Base-by-base conservation (phyloP, 2,797 vertebrate species). In the Lutjanus argentimaculatus region DNA sequence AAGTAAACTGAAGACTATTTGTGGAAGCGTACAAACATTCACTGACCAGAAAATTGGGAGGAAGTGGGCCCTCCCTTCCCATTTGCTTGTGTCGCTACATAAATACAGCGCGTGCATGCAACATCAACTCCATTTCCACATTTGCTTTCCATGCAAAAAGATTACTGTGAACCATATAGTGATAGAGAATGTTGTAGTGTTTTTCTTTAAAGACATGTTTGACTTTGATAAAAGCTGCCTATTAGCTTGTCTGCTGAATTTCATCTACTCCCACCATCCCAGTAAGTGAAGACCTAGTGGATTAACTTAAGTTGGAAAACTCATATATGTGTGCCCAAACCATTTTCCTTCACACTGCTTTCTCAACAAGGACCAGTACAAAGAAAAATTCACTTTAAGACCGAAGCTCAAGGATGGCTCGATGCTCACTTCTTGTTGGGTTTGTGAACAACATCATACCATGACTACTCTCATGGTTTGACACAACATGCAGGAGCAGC, bases 141-240 rank as follows among this genome's bases (percentile, higher is more conserved):
- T 67, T 48, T 55, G 14, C 73, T 67, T 53, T 72, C 6, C 3
- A 36, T 45, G 19, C 2, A 68, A 76, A 63, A 3, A 65, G 25
- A 63, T 64, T 11, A 52, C 36, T 73, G 49, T 55, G n/a, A 67
- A 40, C 53, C 36, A 49, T 16, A 1, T 4, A 65, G 49, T 51
- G 16, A 17, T 30, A 55, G 45, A 49, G 30, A 49, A 53, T 6
- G 21, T 43, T 66, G 43, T 14, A 8, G 3, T 72, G 30, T 68
- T 49, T 67, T 61, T 80, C 36, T 12, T 64, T 6, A 1, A 19
- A 77, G 70, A 73, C 11, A 19, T 42, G 55, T 62, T 21, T 63
- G 58, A 74, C 76, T 64, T 82, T 51, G 36, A 67, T 40, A 67
- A 72, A 84, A 71, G 42, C 51, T 25, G 67, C 15, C 9, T 62